A percentile compares a stretch with the other conserved stretches of the same genome.
Conservation (phyloP, 2,797 vertebrate species). For the Pristis pectinata region DNA sequence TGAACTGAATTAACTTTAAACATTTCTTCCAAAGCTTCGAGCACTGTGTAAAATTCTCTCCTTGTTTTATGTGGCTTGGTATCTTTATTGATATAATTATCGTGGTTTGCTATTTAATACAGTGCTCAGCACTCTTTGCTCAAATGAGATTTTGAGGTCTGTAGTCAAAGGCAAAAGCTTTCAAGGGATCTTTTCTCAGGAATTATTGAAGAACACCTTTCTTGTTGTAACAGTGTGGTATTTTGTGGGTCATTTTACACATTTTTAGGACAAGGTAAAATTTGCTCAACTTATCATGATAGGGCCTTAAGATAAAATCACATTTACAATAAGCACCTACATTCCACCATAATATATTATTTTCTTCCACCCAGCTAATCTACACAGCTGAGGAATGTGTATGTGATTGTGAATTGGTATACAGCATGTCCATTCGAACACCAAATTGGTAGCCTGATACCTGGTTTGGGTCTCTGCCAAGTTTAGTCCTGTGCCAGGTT, state of each 20-base stretch:
- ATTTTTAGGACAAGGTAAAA: not conserved
- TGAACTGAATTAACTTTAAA: slow-evolving; percentile 10
- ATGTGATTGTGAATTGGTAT: not conserved
- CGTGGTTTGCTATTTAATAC: not conserved
- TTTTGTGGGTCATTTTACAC: not conserved
- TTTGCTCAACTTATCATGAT: not conserved
- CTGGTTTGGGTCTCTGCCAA: too few relatives aligned
- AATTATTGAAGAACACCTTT: not conserved
- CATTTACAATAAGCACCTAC: not conserved
- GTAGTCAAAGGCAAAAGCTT: slow-evolving; percentile 6
- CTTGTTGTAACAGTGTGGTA: not conserved
- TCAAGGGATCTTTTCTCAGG: not conserved
- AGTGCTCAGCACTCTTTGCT: not conserved
- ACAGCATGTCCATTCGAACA: too few relatives aligned
- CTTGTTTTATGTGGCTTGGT: not conserved
- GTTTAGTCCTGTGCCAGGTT: too few relatives aligned
- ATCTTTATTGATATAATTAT: not conserved
- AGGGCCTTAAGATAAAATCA: not conserved
- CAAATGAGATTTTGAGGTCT: not conserved
- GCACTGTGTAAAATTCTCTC: not conserved
- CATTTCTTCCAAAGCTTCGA: not conserved
- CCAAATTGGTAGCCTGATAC: too few relatives aligned
- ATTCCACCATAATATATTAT: not conserved
- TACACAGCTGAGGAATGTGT: not conserved
- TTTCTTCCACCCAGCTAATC: not conserved